Conservation (phyloP, 2,888 invertebrate species). For the Ectemnius continuus region DNA sequence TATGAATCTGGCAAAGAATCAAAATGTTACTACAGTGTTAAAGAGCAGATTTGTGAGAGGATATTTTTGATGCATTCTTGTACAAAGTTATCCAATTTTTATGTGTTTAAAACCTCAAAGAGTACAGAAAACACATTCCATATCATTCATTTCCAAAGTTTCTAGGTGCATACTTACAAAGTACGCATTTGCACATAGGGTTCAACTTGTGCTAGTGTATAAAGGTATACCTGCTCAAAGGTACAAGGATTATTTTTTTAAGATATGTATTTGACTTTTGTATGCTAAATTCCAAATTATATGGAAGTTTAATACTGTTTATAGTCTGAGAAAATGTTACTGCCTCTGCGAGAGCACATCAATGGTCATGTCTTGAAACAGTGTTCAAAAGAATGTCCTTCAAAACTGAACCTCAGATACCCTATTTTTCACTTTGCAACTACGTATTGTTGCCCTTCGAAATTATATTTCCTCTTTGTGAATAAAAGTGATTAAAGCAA, state of each 20-base stretch:
- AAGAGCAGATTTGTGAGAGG: not conserved
- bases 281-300: constrained; percentile 38
- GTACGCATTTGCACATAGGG: constrained; percentile 6
- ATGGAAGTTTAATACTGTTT: constrained; percentile 38
- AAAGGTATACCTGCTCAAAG: not conserved
- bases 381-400: not conserved
- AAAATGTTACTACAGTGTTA: constrained; percentile 12
- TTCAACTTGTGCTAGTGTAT: constrained; percentile 5
- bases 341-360: constrained; percentile 17
- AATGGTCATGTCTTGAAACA: not conserved
- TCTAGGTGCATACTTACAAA: constrained; percentile 15
- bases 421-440: not conserved
- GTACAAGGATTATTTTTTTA: constrained; percentile 13
- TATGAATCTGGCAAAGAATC: not conserved
- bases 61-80: constrained; percentile 8
- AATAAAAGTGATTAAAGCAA: constrained; percentile 1
- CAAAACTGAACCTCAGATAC: constrained; percentile 5
- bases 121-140: constrained; percentile 29
- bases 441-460: not conserved
- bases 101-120: not conserved
- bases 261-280: constrained; percentile 28
- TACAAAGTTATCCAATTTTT: constrained; percentile 26
- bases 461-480: not conserved
- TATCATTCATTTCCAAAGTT: constrained; percentile 1
- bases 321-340: constrained; percentile 24